phyloP scores from a whole-genome alignment of 2,113 vertebrate species.

The Maccullochella peelii region DNA sequence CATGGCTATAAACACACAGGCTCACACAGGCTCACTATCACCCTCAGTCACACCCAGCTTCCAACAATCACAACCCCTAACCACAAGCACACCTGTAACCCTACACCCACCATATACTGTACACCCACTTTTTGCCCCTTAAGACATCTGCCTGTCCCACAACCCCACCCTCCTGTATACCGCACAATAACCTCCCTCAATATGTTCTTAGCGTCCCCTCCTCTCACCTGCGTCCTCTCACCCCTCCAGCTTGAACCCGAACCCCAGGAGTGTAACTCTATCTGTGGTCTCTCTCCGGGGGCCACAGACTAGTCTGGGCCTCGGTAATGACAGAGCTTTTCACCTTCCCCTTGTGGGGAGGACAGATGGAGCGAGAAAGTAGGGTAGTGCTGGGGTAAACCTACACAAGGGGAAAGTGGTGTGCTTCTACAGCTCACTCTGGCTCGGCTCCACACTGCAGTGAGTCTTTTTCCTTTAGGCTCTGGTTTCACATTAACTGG shows the following conservation, averaged over 20 bases:
- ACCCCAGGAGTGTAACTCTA: slow-evolving; percentile 65
- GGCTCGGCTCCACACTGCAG: not conserved
- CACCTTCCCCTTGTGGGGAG: slow-evolving; percentile 1
- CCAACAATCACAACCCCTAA: not conserved
- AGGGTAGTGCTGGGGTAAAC: not conserved
- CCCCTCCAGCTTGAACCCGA: slow-evolving; percentile 4
- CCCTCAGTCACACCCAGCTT: not conserved
- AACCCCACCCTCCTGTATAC: not conserved
- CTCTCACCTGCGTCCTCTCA: slow-evolving; percentile 13
- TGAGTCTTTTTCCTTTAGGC: not conserved
- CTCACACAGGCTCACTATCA: not conserved
- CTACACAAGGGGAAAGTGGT: slow-evolving; percentile 4
- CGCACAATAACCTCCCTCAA: slow-evolving; percentile 27
- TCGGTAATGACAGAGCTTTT: slow-evolving; percentile 17
- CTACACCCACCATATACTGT: not conserved
- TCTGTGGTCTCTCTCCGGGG: slow-evolving; percentile 27
- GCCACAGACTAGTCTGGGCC: not conserved
- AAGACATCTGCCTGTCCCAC: not conserved
- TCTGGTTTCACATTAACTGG: slow-evolving; percentile 3
- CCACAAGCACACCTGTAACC: slow-evolving; percentile 18
- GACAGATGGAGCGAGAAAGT: slow-evolving; percentile 40
- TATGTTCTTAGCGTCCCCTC: slow-evolving; percentile 20
- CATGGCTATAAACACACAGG: not conserved
- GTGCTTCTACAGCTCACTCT: not conserved
- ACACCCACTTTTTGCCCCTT: not conserved